Base-by-base conservation (phyloP, 1,140 invertebrate species). In the Bombus confusus region DNA sequence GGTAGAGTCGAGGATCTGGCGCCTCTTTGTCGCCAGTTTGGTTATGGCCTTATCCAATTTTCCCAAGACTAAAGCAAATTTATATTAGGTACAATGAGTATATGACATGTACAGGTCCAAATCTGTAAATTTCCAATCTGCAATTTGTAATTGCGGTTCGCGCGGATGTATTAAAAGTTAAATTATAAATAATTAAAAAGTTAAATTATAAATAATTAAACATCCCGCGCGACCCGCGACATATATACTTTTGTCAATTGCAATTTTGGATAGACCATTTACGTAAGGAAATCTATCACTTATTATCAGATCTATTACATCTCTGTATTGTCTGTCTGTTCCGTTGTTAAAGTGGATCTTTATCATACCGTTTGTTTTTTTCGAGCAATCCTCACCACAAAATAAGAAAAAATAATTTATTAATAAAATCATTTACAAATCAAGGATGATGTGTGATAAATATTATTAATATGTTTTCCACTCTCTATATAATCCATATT, bases 21-120 rank as follows among this genome's bases (percentile, higher is more conserved):
- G 92, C 92, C 87, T 92, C 91, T 86, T 94, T 93, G 94, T 92
- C 92, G 94, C 94, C 94, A 94, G 93, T 95, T 94, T 94, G 94
- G 94, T 95, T 95, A 95, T 95, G 94, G 94, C 94, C 94, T 95
- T 95, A 95, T 95, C 94, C 94, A 94, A 95, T 94, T 94, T 95
- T 95, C 94, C 93, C 93, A 94, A 94, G 92, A 94, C 91, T 94
- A 94, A 93, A 94, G 92, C 92, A 95, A 95, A 95, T 95, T 95
- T 95, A 95, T 95, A 94, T 94, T 95, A 94, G 94, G 94, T 94
- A 95, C 92, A 92, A 91, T 92, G 91, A 94, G 88, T 93, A 93
- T 88, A 94, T 91, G 75, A 93, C 89, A 92, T 94, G 92, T 94
- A 95, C 92, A 94, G 92, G 92, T 93, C 89, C 91, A 94, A 94